Base-by-base conservation (phyloP, 2,797 vertebrate genomes). In the Kryptopterus vitreolus region DNA sequence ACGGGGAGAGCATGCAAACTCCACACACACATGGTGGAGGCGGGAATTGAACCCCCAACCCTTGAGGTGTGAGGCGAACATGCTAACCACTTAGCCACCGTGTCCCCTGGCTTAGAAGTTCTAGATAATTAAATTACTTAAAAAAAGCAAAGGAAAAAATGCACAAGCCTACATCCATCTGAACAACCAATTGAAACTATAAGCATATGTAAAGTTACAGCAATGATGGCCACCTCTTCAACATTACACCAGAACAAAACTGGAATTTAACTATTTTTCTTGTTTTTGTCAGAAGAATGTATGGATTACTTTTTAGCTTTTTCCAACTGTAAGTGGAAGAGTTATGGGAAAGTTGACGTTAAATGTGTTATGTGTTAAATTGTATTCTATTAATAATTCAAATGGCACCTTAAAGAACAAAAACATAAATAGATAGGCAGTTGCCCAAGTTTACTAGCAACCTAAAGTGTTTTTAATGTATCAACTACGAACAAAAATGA, bases 381-480 rank as follows among this genome's bases (percentile, higher is more conserved):
- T 73, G 65, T 43, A 78, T 58, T n/a, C 72, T 80, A 81, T 79
- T 84, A 83, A 86, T 79, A 83, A 84, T 84, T 81, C 79, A 82
- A 81, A 81, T 6, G 12, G 50, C 57, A 76, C 31, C 79, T 59
- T 70, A 79, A 84, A 81, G 62, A 85, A 84, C 81, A 86, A 86
- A 84, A 74, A 35, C 29, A 81, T 77, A 78, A 83, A 72, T 80
- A 76, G 78, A n/a, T 31, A 69, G 72, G 78, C 81, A 79, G 62
- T 83, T 70, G 62, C 81, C 82, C 48, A 79, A 77, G 63, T 81
- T 76, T 69, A 50, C 59, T 80, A 48, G 38, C 53, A 80, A 80
- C 82, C 29, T 31, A 69, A 55, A 55, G 22, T 11, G 59, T 3
- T 61, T 66, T 82, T 48, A 75, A 11, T 57, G 0, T 50, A 59